Evolutionary conservation across 1,140 invertebrate species (phyloP).

Genomic region (Rhyacophila brunnea): DNA sequence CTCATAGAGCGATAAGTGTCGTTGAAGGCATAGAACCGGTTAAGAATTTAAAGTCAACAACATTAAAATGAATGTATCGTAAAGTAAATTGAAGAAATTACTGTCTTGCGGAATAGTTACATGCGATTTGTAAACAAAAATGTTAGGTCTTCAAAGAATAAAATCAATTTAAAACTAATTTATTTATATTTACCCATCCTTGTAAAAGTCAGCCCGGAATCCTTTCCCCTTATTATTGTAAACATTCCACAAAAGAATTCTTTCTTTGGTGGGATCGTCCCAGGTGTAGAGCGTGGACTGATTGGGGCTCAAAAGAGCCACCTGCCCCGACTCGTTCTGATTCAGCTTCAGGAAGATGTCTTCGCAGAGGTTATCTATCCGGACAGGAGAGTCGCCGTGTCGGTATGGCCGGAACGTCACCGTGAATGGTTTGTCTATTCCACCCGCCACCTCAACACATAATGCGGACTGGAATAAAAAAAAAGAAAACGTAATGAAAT

Average conservation of each 20-base stretch:
- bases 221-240: slow-evolving; percentile 78
- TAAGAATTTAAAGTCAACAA: no score
- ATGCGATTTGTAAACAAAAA: no score
- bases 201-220: slow-evolving; percentile 68
- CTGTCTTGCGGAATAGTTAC: no score
- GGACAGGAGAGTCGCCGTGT: slow-evolving; percentile 71
- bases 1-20: no score
- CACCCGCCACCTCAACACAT: slow-evolving; percentile 71
- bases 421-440: slow-evolving; percentile 67
- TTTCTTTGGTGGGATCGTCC: slow-evolving; percentile 76
- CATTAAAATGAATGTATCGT: no score
- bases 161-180: no score
- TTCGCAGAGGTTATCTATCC: slow-evolving; percentile 78
- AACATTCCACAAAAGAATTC: slow-evolving; percentile 77
- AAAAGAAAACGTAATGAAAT: not conserved
- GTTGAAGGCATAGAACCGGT: no score
- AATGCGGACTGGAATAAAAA: slow-evolving; percentile 63
- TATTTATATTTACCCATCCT: slow-evolving; percentile 55
- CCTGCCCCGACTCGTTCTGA: slow-evolving; percentile 69
- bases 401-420: slow-evolving; percentile 70
- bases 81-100: no score
- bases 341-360: slow-evolving; percentile 81
- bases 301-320: slow-evolving; percentile 73
- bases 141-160: no score
- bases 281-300: slow-evolving; percentile 81